A percentile compares a stretch with the other conserved stretches of the same genome.
Evolutionary conservation across 2,797 vertebrate species (phyloP).

Genomic region (Cirrhinus mrigala): DNA sequence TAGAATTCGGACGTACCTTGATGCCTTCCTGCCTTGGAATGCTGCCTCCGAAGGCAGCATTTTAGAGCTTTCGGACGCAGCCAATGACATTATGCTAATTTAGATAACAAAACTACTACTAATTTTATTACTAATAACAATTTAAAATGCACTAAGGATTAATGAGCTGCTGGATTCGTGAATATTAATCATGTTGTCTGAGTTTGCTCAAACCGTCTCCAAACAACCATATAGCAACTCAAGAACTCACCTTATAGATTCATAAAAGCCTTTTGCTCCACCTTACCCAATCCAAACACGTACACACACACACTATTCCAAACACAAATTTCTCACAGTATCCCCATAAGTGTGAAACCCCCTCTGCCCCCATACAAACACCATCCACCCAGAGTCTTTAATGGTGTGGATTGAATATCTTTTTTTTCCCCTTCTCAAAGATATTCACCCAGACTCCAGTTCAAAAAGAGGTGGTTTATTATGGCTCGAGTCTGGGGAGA

Average conservation of each 20-base stretch:
- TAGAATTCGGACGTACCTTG: no score
- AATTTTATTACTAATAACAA: no score
- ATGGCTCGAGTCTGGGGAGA: slow-evolving; percentile 67
- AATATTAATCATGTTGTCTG: no score
- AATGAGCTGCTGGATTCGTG: no score
- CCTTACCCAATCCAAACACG: background rate
- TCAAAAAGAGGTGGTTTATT: slow-evolving; percentile 72
- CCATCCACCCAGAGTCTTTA: slow-evolving; percentile 63
- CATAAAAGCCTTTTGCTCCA: background rate
- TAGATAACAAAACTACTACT: no score
- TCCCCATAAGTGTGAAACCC: background rate
- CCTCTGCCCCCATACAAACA: slow-evolving; percentile 24
- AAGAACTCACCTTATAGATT: background rate
- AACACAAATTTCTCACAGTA: background rate
- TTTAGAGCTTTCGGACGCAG: no score
- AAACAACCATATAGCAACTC: background rate
- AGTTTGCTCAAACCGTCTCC: no score
- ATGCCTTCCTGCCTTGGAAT: no score
- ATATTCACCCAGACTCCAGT: slow-evolving; percentile 65
- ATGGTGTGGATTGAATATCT: slow-evolving; percentile 62
- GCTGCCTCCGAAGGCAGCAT: no score
- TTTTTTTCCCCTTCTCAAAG: slow-evolving; percentile 61
- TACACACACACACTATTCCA: background rate
- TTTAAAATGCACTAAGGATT: no score
- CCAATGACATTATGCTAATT: no score